Conservation (phyloP, 2,888 invertebrate genomes). For the Fragum fragum region DNA sequence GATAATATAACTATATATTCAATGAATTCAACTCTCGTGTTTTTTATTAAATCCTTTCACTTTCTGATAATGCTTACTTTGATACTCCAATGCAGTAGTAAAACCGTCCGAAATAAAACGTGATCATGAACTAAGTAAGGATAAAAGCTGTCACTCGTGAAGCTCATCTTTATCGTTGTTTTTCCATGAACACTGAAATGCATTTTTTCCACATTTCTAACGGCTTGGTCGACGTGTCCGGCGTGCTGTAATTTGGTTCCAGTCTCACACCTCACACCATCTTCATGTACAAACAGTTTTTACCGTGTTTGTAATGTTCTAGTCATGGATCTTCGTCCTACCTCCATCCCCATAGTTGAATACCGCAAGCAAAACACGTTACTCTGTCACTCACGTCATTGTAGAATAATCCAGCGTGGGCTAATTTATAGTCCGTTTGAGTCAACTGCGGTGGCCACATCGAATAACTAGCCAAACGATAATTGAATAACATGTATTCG, state of each 20-base stretch:
- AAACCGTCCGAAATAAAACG: constrained; percentile 5
- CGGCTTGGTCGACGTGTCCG: no score
- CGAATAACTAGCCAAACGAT: constrained; percentile 16
- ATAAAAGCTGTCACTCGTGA: not conserved
- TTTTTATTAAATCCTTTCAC: constrained; percentile 9
- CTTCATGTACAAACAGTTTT: no score
- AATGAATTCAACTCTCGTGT: constrained; percentile 7
- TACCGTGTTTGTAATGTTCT: no score
- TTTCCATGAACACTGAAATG: no score
- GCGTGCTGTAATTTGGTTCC: no score
- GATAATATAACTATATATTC: constrained; percentile 6
- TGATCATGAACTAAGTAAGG: not conserved
- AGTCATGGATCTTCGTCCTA: no score
- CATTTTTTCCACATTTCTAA: no score
- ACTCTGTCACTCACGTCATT: no score
- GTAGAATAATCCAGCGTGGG: no score
- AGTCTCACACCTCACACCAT: no score
- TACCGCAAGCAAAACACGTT: no score
- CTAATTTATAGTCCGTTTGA: constrained; percentile 10
- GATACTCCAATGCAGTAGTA: not conserved
- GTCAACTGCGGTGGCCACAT: constrained; percentile 6
- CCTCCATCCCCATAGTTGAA: no score
- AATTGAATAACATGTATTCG: constrained; percentile 1
- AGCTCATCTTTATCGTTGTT: not conserved
- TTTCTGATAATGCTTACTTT: not conserved